These are phyloP conservation scores for Eupithecia pulchellata DNA, from an alignment of 2,888 invertebrate genomes.

Conservation along the genomic window DNA sequence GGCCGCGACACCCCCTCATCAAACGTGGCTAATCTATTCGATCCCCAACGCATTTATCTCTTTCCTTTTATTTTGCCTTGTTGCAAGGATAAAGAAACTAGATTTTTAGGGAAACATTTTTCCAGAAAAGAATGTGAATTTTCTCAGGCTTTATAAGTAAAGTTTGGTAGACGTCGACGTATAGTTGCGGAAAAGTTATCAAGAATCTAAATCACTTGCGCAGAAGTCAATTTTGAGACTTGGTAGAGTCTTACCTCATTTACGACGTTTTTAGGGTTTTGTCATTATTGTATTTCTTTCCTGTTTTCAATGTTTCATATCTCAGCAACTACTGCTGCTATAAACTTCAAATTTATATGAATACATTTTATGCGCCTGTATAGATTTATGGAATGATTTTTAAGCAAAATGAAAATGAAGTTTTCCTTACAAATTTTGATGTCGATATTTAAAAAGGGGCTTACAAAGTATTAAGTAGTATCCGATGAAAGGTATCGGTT, in stretches of 20 bases:
- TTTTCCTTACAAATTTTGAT: too few species aligned
- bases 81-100: constrained; percentile 21
- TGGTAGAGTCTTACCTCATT: not conserved
- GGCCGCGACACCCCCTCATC: constrained; percentile 43
- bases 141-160: not conserved
- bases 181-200: not conserved
- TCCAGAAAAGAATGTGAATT: not conserved
- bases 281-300: too few species aligned
- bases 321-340: too few species aligned
- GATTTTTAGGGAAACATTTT: constrained; percentile 1
- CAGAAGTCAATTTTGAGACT: not conserved
- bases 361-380: too few species aligned
- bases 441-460: too few species aligned
- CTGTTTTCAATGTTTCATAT: too few species aligned
- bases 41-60: constrained; percentile 51
- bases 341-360: too few species aligned
- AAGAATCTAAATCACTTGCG: not conserved
- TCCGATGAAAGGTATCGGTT: too few species aligned
- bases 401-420: too few species aligned
- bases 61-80: constrained; percentile 44
- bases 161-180: not conserved
- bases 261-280: too few species aligned
- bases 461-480: too few species aligned
- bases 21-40: constrained; percentile 69
- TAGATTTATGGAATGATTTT: too few species aligned